A percentile compares a stretch with the other conserved stretches of the same genome.
Conservation (phyloP, 2,888 invertebrate genomes). For the Trissolcus japonicus region DNA sequence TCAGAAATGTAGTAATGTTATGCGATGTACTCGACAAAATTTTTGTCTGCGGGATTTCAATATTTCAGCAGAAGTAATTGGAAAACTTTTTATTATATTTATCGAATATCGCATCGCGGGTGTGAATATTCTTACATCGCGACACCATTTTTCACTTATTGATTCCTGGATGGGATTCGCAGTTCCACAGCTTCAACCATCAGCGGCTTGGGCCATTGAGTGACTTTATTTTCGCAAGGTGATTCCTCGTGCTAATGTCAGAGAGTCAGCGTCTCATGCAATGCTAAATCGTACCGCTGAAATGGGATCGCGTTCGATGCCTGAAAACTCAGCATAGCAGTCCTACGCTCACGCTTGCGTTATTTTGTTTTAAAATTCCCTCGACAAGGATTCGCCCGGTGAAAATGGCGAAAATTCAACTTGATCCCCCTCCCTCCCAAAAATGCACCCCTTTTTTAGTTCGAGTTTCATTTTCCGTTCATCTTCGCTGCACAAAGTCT, state of each 20-base stretch:
- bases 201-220: slow-evolving; percentile 13
- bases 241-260: slow-evolving; percentile 38
- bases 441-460: slow-evolving; percentile 58
- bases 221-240: slow-evolving; percentile 40
- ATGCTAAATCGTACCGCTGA: slow-evolving; percentile 73
- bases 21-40: too few species aligned
- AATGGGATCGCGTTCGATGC: slow-evolving; percentile 64
- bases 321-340: slow-evolving; percentile 16
- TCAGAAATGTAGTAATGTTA: too few species aligned
- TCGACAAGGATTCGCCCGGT: slow-evolving; percentile 67
- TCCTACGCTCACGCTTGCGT: slow-evolving; percentile 35
- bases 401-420: slow-evolving; percentile 60
- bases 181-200: slow-evolving; percentile 24
- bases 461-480: slow-evolving; percentile 53
- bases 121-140: slow-evolving; percentile 25
- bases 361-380: slow-evolving; percentile 69
- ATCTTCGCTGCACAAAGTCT: slow-evolving; percentile 34
- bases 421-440: slow-evolving; percentile 25
- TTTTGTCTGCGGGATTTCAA: too few species aligned
- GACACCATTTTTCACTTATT: slow-evolving; percentile 49
- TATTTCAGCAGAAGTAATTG: too few species aligned
- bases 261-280: slow-evolving; percentile 65
- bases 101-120: neutral
- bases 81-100: too few species aligned
- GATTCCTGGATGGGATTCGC: slow-evolving; percentile 34